phyloP scores from a whole-genome alignment of 92 coral and sea anemone species.

The Umimayanthus chanpuru region DNA sequence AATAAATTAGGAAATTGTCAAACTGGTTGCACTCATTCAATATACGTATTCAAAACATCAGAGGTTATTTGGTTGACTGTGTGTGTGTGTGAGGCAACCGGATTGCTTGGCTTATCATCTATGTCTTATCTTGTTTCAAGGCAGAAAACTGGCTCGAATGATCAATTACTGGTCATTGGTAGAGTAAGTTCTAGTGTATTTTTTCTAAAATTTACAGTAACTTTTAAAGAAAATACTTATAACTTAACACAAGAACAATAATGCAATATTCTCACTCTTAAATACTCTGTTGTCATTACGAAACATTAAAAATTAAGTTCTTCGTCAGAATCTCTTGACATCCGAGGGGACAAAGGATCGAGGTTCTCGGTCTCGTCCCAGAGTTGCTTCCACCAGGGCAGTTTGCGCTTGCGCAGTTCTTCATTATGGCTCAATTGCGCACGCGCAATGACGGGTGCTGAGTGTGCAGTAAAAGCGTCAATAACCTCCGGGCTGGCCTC shows the following conservation, averaged over 20 bases:
- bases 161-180: too few species aligned
- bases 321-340: conserved; percentile 36
- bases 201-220: too few species aligned
- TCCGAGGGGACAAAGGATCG: conserved; percentile 29
- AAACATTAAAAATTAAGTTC: conserved; percentile 57
- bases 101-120: too few species aligned
- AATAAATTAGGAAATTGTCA: too few species aligned
- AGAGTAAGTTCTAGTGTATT: too few species aligned
- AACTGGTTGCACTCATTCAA: too few species aligned
- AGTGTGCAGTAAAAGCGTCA: conserved; percentile 73
- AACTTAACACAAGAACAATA: background rate
- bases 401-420: conserved; percentile 69
- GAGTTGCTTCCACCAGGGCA: conserved; percentile 96
- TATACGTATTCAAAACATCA: too few species aligned
- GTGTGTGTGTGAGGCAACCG: too few species aligned
- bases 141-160: too few species aligned
- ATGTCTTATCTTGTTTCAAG: too few species aligned
- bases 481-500: conserved; percentile 64
- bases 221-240: too few species aligned
- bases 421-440: conserved; percentile 89
- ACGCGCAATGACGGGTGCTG: conserved; percentile 92
- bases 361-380: conserved; percentile 73
- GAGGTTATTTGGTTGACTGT: too few species aligned
- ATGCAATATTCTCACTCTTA: background rate
- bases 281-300: background rate